phyloP scores from a whole-genome alignment of 2,888 invertebrate species.

The Archips xylosteana region DNA sequence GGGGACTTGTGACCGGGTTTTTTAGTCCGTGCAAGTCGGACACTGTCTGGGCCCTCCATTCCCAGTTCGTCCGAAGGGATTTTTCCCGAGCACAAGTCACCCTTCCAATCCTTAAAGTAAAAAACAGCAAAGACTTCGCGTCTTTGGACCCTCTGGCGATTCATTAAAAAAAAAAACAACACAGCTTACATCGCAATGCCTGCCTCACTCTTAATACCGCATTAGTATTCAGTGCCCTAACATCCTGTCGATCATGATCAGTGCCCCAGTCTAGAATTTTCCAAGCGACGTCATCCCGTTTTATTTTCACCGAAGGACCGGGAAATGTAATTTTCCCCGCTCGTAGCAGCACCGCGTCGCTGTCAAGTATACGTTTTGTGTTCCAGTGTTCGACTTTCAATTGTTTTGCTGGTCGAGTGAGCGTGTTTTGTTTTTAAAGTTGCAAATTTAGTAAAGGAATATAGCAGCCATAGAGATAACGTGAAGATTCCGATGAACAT shows the following conservation, averaged over 20 bases:
- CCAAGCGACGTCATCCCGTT: background rate
- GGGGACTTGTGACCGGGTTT: too few species aligned
- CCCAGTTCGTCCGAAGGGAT: too few species aligned
- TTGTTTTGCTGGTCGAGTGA: conserved; percentile 4
- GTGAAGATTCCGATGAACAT: too few species aligned
- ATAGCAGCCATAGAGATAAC: too few species aligned
- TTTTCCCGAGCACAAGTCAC: too few species aligned
- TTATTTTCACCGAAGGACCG: conserved; percentile 8
- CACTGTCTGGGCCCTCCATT: too few species aligned
- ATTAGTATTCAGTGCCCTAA: conserved; percentile 5
- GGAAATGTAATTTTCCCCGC: conserved; percentile 26
- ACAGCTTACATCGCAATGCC: background rate
- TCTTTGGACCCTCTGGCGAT: too few species aligned
- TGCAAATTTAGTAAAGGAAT: too few species aligned
- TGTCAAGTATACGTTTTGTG: conserved; percentile 9
- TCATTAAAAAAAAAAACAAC: too few species aligned
- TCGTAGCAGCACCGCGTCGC: background rate
- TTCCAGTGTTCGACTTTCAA: conserved; percentile 5
- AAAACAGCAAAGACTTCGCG: too few species aligned
- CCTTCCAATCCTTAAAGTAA: too few species aligned
- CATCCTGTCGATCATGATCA: conserved; percentile 17
- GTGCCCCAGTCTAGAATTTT: conserved; percentile 7
- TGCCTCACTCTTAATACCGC: background rate
- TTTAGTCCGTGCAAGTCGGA: too few species aligned
- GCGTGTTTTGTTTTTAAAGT: background rate